phyloP scores from a whole-genome alignment of 2,797 vertebrate genomes.

The Sparidentex hasta region DNA sequence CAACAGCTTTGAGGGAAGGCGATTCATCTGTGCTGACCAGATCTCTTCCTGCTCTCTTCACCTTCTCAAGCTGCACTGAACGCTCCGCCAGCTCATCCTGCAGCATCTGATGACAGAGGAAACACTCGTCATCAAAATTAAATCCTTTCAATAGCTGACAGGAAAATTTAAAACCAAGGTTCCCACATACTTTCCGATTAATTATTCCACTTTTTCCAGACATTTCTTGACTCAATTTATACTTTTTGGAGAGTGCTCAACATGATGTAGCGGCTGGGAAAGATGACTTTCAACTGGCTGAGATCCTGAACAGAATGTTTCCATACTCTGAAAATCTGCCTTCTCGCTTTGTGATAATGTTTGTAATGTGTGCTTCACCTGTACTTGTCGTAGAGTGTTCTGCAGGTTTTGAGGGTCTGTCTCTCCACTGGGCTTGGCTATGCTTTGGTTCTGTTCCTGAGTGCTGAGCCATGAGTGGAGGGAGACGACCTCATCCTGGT shows the following conservation, averaged over 20 bases:
- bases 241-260: background rate
- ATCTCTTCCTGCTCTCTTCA: slow-evolving; percentile 89
- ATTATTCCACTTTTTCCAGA: background rate
- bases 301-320: slow-evolving; percentile 5
- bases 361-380: slow-evolving; percentile 80
- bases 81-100: slow-evolving; percentile 94
- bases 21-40: slow-evolving; percentile 90
- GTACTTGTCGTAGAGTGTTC: slow-evolving; percentile 87
- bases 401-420: slow-evolving; percentile 90
- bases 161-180: background rate
- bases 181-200: slow-evolving; percentile 3
- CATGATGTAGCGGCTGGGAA: background rate
- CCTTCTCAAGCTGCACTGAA: slow-evolving; percentile 93
- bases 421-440: slow-evolving; percentile 87
- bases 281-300: background rate
- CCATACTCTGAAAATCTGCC: background rate
- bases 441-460: slow-evolving; percentile 87
- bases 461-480: slow-evolving; percentile 90
- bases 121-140: background rate
- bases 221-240: background rate
- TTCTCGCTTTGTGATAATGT: background rate
- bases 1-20: slow-evolving; percentile 87
- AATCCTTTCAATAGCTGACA: background rate
- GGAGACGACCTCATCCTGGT: slow-evolving; percentile 91
- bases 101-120: slow-evolving; percentile 83